Base-by-base conservation (phyloP, 2,113 vertebrate genomes). In the Lota lota region DNA sequence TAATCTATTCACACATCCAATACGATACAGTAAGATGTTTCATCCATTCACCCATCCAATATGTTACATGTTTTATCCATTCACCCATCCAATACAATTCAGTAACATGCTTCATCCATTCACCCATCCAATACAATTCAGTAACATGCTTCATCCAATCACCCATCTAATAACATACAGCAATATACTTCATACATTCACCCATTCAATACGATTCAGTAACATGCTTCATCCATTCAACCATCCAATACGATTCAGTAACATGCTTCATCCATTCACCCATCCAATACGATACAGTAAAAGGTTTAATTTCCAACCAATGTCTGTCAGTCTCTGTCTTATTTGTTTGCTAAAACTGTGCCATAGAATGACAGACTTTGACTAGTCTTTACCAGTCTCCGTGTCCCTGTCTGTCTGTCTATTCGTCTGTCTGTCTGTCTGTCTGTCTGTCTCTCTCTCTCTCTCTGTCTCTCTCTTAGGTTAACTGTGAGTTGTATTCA, bases 401-500 rank as follows among this genome's bases (percentile, higher is more conserved):
- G 28, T 62, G 59, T 53, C 33, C 18, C 16, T 36, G 10, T 12
- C 10, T 63, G 22, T 28, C 16, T 54, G 33, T 54, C n/a, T n/a
- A n/a, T n/a, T n/a, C n/a, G n/a, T n/a, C n/a, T n/a, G n/a, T n/a
- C n/a, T n/a, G n/a, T n/a, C n/a, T n/a, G n/a, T n/a, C n/a, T n/a
- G 6, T 14, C 12, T 53, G 10, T 3, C 10, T 8, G 33, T 50
- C 4, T 62, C 21, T 28, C 16, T 22, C 3, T 61, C 16, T 54
- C 28, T 33, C 28, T 33, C 28, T 33, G 4, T 15, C 40, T 47
- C 12, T 12, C 40, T 12, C 40, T 47, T n/a, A n/a, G 40, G 85
- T 92, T 47, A 74, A 67, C 53, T 84, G 88, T 89, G 68, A 83
- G 87, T 81, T 1, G 18, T 20, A n/a, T 0, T 20, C 47, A 5